Conservation (phyloP, 1,140 invertebrate genomes). For the Eupeodes corollae region DNA sequence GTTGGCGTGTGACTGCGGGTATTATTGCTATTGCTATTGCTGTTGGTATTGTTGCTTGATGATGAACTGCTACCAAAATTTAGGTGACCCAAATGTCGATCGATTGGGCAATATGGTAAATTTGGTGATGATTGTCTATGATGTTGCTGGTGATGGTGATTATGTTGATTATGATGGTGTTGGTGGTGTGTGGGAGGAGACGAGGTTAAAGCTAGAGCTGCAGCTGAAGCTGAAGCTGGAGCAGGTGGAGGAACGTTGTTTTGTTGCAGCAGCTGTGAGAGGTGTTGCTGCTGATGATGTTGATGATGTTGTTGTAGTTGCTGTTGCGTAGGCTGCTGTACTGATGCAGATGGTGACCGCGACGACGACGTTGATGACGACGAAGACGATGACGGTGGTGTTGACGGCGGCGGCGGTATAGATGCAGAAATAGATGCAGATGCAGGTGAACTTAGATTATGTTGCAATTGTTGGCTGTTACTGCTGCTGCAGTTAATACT, state of each 20-base stretch:
- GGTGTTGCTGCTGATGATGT: constrained; percentile 13
- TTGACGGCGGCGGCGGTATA: no score
- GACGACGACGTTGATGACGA: no score
- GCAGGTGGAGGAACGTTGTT: neutral
- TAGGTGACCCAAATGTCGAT: constrained; percentile 37
- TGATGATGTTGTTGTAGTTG: constrained; percentile 7
- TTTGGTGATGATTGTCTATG: constrained; percentile 16
- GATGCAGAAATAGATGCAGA: neutral
- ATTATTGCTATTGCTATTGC: constrained; percentile 8
- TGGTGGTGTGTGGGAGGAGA: neutral
- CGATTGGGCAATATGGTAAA: constrained; percentile 24
- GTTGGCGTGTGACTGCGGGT: constrained; percentile 26
- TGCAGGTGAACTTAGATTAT: neutral
- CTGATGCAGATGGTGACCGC: constrained; percentile 1
- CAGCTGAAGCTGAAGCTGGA: neutral
- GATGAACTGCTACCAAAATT: constrained; percentile 36
- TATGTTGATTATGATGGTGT: constrained; percentile 5
- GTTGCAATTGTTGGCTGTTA: no score
- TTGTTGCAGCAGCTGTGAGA: constrained; percentile 4
- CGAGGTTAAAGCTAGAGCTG: neutral
- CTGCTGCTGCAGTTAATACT: no score
- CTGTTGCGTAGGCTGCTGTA: constrained; percentile 18
- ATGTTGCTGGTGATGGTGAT: constrained; percentile 5
- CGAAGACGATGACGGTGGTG: no score
- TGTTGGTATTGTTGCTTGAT: constrained; percentile 10